Evolutionary conservation across 2,888 invertebrate species (phyloP), one percentile per base, ranked within the genome.

Genomic region (Saturnia pavonia): DNA sequence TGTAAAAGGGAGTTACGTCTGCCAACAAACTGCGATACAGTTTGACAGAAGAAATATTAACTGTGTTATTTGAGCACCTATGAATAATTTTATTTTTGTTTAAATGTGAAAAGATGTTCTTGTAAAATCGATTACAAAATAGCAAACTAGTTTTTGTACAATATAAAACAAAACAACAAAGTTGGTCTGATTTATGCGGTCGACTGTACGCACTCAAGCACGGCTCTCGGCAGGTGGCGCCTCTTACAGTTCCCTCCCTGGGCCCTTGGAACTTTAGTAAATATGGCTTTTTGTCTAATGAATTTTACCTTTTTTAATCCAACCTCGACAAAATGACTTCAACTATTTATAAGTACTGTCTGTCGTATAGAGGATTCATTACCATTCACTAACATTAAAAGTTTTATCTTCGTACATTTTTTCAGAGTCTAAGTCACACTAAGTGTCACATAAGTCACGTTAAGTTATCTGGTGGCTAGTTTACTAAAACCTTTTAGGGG

Each of bases 281-380:
- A 80, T 82, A 81, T 82, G 77, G 77, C 77, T 75, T 69, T 72
- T 70, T 72, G 74, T 76, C 74, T 79, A 76, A 76, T 76, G 75
- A 76, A 72, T 71, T 75, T 73, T 71, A 70, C 69, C 72, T 71
- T 73, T 75, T 76, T 60, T 60, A 60, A 60, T 25, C 25, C 57
- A 19, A 60, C 3, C 4, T 14, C 25, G 57, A 14, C 14, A 25
- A 60, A 67, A 40, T 54, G 48, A 48, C 19, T 19, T 48, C 48
- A 6, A 7, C 48, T 48, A 19, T 19, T 48, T 19, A 8, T n/a
- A 48, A 7, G 54, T 54, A 22, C 51, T 9, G 9, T 1, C 43
- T 43, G 43, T 43, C 43, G 4, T 43, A 43, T 43, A 43, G 7
- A 43, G 43, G 43, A 43, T 54, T 54, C 9, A 6, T 11, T 54